Percentiles rank a stretch among this genome's conserved stretches.
phyloP scores from a whole-genome alignment of 2,113 vertebrate genomes.

The Dipodomys merriami region DNA sequence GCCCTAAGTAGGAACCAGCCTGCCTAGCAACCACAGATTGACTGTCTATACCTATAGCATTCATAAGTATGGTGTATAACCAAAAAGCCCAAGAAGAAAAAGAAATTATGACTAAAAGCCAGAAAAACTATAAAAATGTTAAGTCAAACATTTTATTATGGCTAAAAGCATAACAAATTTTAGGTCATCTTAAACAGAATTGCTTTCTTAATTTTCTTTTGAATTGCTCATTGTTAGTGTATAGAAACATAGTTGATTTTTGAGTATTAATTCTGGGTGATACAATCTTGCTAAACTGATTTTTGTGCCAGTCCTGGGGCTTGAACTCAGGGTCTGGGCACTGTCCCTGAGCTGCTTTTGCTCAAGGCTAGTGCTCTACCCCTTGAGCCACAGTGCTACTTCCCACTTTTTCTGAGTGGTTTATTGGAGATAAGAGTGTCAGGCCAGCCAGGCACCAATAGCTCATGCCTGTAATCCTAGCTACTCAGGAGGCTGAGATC shows the following conservation, averaged over 20 bases:
- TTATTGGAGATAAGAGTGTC: no score
- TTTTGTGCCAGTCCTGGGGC: no score
- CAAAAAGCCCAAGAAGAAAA: not conserved
- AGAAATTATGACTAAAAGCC: not conserved
- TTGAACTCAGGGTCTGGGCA: no score
- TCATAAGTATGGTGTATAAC: not conserved
- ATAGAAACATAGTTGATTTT: not conserved
- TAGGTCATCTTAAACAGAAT: not conserved
- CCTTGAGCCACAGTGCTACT: no score
- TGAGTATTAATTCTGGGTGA: not conserved
- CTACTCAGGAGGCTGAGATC: no score
- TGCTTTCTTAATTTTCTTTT: no score
- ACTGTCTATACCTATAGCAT: not conserved
- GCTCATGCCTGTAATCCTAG: no score
- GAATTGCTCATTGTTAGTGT: not conserved
- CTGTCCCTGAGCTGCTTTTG: no score
- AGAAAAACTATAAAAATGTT: not conserved
- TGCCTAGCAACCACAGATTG: not conserved
- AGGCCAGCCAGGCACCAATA: no score
- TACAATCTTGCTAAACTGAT: not conserved
- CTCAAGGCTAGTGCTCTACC: no score
- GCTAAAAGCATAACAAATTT: not conserved
- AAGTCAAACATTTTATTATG: not conserved
- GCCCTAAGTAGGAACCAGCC: no score
- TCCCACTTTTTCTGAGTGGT: no score